phyloP scores from a whole-genome alignment of 2,888 invertebrate genomes.

The Melitaea athalia region DNA sequence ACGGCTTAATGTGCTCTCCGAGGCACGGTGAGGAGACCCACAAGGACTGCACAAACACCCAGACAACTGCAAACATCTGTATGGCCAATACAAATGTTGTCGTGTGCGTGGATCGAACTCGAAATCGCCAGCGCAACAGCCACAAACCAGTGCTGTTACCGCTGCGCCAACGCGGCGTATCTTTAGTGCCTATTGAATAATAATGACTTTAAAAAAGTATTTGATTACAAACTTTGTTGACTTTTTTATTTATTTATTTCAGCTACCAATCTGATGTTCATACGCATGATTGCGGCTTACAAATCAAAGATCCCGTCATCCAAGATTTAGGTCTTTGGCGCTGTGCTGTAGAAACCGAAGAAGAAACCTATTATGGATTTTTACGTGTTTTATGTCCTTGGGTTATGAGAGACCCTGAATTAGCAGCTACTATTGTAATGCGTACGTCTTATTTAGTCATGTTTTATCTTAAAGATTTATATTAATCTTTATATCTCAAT shows the following conservation, averaged over 20 bases:
- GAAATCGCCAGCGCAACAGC: no score
- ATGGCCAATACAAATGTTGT: no score
- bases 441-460: slow-evolving; percentile 40
- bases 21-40: no score
- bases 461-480: neutral
- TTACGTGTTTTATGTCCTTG: slow-evolving; percentile 55
- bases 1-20: no score
- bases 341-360: slow-evolving; percentile 61
- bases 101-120: no score
- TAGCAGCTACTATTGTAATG: slow-evolving; percentile 46
- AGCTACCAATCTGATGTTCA: slow-evolving; percentile 50
- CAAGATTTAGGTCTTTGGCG: slow-evolving; percentile 67
- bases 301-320: slow-evolving; percentile 50
- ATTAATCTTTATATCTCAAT: neutral
- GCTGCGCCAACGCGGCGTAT: no score
- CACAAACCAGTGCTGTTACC: neutral
- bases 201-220: neutral
- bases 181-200: no score
- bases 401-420: slow-evolving; percentile 49
- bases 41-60: no score
- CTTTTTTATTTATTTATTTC: slow-evolving; percentile 31
- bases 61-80: no score
- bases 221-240: neutral
- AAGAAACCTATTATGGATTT: slow-evolving; percentile 61
- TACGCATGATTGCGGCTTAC: slow-evolving; percentile 59